phyloP scores from a whole-genome alignment of 2,888 invertebrate species.

The Erynnis tages region DNA sequence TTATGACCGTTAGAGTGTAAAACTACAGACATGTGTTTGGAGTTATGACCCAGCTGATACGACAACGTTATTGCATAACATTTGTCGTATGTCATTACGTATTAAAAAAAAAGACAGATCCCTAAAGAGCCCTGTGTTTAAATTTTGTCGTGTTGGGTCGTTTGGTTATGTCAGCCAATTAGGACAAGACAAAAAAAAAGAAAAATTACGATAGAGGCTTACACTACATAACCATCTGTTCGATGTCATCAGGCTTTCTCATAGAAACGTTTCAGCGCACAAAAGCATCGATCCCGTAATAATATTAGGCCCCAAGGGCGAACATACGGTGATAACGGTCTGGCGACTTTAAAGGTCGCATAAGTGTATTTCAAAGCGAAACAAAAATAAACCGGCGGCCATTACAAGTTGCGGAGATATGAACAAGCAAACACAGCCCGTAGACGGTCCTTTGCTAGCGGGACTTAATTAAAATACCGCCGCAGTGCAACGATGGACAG shows the following conservation, averaged over 20 bases:
- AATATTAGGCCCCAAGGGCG: slow-evolving; percentile 9
- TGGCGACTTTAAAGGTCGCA: slow-evolving; percentile 19
- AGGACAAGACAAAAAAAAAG: too few relatives aligned
- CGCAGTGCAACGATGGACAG: slow-evolving; percentile 7
- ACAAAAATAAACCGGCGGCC: slow-evolving; percentile 23
- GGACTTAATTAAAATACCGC: slow-evolving; percentile 64
- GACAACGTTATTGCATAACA: too few relatives aligned
- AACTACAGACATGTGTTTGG: too few relatives aligned
- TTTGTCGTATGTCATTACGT: too few relatives aligned
- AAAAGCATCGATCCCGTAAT: slow-evolving; percentile 10
- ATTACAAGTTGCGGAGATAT: slow-evolving; percentile 25
- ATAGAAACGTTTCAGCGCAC: slow-evolving; percentile 3
- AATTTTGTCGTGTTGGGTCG: too few relatives aligned
- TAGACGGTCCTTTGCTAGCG: slow-evolving; percentile 42
- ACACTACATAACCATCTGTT: too few relatives aligned
- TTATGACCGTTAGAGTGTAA: too few relatives aligned
- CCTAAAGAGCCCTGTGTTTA: too few relatives aligned
- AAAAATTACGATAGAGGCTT: too few relatives aligned
- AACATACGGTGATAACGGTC: slow-evolving; percentile 17
- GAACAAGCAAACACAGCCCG: slow-evolving; percentile 25
- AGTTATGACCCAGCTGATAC: too few relatives aligned
- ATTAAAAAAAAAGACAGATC: too few relatives aligned
- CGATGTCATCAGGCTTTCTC: neutral
- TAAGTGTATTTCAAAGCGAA: slow-evolving; percentile 24
- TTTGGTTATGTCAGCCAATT: too few relatives aligned